Evolutionary conservation across 2,113 vertebrate species (phyloP).

Genomic region (Nycticorax nycticorax): DNA sequence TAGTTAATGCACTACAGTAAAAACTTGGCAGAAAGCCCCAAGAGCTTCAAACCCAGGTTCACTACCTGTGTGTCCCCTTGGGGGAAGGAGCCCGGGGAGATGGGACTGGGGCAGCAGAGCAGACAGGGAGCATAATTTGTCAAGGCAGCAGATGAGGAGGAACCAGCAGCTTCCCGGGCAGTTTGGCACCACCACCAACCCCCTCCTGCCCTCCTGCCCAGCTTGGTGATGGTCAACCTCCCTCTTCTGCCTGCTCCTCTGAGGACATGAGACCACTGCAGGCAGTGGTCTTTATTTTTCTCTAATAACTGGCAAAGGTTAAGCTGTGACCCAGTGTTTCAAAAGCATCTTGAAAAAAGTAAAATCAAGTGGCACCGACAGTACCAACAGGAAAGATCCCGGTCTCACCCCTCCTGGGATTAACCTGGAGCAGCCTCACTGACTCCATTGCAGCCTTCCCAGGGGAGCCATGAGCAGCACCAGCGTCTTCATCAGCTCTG

Average conservation of each 20-base stretch:
- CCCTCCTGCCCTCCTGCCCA: background rate
- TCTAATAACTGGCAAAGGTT: background rate
- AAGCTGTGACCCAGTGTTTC: background rate
- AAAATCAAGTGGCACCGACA: background rate
- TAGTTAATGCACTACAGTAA: slow-evolving; percentile 12
- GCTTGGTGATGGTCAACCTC: fast-evolving
- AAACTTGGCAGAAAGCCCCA: background rate
- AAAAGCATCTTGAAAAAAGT: background rate
- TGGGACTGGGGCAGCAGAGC: background rate
- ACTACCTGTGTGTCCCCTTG: background rate
- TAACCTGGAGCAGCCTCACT: background rate
- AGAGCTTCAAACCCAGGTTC: background rate
- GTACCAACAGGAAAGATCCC: background rate
- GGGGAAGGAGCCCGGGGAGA: background rate
- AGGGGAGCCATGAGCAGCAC: background rate
- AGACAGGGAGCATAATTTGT: background rate
- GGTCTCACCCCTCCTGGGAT: background rate
- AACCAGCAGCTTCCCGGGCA: background rate
- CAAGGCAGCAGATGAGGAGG: background rate
- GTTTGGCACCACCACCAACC: background rate
- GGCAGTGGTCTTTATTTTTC: fast-evolving
- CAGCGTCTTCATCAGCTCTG: background rate
- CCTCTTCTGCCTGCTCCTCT: background rate
- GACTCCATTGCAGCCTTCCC: background rate
- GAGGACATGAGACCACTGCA: background rate